Percentiles rank a stretch among this genome's conserved stretches.
Evolutionary conservation across 2,888 invertebrate genomes (phyloP).

Genomic region (Aquatica leii): DNA sequence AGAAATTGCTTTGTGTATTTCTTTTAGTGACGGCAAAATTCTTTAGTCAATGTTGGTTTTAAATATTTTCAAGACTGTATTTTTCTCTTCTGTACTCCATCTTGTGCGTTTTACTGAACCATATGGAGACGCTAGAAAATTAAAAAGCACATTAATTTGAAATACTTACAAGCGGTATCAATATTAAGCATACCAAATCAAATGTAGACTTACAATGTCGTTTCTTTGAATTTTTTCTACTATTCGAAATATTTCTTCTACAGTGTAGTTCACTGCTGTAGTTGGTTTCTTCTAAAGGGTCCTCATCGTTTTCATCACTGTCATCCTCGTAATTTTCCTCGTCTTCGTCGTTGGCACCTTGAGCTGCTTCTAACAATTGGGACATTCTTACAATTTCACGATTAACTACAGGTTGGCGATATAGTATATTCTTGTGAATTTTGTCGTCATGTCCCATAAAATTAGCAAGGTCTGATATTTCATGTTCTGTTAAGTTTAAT

Average conservation of each 20-base stretch:
- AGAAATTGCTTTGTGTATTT: too few species aligned
- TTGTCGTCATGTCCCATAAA: not conserved
- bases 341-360: too few species aligned
- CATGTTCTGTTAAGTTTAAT: not conserved
- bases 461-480: not conserved
- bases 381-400: not conserved
- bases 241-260: not conserved
- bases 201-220: not conserved
- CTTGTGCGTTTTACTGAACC: not conserved
- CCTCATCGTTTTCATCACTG: not conserved
- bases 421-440: not conserved
- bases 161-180: too few species aligned
- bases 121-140: not conserved
- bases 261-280: too few species aligned
- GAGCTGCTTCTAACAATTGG: not conserved
- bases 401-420: not conserved
- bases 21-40: too few species aligned
- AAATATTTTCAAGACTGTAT: too few species aligned
- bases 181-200: too few species aligned
- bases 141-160: not conserved
- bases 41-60: too few species aligned
- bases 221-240: too few species aligned
- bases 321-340: too few species aligned
- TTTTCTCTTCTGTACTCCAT: too few species aligned
- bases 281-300: not conserved